phyloP scores from a whole-genome alignment of 2,797 vertebrate genomes.

The Thalassophryne amazonica region DNA sequence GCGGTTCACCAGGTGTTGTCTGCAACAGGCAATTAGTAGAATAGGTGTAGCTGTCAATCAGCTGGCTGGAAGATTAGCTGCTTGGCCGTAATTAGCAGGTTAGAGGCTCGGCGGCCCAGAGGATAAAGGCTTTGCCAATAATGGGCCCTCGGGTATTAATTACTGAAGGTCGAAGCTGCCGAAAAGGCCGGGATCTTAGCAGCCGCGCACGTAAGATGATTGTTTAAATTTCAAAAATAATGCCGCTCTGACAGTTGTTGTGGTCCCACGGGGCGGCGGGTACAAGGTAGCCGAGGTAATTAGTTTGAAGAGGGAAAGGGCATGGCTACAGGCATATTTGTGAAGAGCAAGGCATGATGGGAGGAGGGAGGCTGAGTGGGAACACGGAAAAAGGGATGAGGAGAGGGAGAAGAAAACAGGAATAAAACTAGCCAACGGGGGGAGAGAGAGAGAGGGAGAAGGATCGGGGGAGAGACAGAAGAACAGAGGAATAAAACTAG shows the following conservation, averaged over 20 bases:
- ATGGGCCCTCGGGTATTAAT: conserved; percentile 86
- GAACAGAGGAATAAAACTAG: no score
- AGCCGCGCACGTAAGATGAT: conserved; percentile 83
- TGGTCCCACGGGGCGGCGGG: conserved; percentile 73
- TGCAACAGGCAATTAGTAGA: conserved; percentile 86
- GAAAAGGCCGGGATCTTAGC: conserved; percentile 86
- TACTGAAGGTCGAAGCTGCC: conserved; percentile 85
- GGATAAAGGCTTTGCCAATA: conserved; percentile 87
- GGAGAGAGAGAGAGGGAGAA: no score
- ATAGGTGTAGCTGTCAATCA: conserved; percentile 86
- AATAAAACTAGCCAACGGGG: not conserved
- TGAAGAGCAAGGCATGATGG: conserved; percentile 50
- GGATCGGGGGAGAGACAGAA: not conserved
- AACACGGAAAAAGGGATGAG: not conserved
- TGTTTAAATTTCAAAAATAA: conserved; percentile 89
- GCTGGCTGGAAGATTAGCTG: conserved; percentile 80
- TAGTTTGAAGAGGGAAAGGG: conserved; percentile 87
- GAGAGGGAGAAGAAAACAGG: not conserved
- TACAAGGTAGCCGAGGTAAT: conserved; percentile 85
- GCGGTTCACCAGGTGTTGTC: conserved; percentile 84
- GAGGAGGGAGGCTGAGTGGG: not conserved
- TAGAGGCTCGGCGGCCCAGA: conserved; percentile 81
- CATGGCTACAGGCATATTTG: conserved; percentile 81
- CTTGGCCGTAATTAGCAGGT: conserved; percentile 85
- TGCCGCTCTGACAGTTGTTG: conserved; percentile 85